Base-by-base conservation (phyloP, 2,888 invertebrate species). In the Melieria picta region DNA sequence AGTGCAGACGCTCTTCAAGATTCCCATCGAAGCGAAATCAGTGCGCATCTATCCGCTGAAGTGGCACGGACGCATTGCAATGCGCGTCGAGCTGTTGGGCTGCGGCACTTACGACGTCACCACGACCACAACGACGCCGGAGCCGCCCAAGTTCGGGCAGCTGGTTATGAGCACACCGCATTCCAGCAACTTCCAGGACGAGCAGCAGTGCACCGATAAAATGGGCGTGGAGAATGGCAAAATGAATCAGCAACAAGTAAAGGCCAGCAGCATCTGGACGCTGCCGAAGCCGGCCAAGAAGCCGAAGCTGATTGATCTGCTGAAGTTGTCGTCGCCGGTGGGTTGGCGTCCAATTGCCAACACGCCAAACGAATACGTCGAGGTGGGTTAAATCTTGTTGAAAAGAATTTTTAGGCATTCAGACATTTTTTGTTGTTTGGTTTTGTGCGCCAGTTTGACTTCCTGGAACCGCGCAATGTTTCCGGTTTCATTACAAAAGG, bases 401-500 rank as follows among this genome's bases (percentile, higher is more conserved):
- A 46, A 67, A 13, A n/a, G 7, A 11, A 10, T 58, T 11, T 45
- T n/a, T 4, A 1, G 9, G 5, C 4, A 52, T n/a, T 52, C 9
- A 6, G 5, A 5, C 1, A 52, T 9, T 58, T 3, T 2, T 7
- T 62, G n/a, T 16, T 1, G 11, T 48, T 43, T 46, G n/a, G 7
- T 48, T 7, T 13, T 47, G 46, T 10, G 48, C 75, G 70, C 3
- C 43, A 80, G 91, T 92, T 95, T 83, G 92, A 96, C 86, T 94
- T 96, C 84, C 86, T 91, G 63, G 91, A 91, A 30, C 91, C 91
- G 0, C 90, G 93, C 62, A 93, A 92, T 80, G 85, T 96, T 55
- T 94, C 95, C 0, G 96, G 95, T 46, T 85, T 96, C 60, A 89
- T 90, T 65, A 94, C 93, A 0, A 92, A 92, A 83, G 93, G 93